A percentile compares a stretch with the other conserved stretches of the same genome.
Evolutionary conservation across 1,140 invertebrate genomes (phyloP).

Genomic region (Philaenus spumarius): DNA sequence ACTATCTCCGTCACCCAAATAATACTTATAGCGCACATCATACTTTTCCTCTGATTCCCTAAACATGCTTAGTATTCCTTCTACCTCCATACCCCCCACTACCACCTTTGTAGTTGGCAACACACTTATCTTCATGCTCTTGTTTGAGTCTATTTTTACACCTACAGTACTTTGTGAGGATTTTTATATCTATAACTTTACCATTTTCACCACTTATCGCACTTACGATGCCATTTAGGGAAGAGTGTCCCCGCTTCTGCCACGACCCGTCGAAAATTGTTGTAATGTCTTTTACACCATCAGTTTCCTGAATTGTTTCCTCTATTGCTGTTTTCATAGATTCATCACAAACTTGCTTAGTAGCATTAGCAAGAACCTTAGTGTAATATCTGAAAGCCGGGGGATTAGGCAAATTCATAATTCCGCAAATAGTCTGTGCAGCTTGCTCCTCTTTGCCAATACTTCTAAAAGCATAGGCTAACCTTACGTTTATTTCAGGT

Average conservation of each 20-base stretch:
- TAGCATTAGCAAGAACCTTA: neutral
- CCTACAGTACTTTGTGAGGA: too few species aligned
- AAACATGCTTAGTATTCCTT: neutral
- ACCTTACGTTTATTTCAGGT: neutral
- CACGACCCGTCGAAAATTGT: conserved; percentile 11
- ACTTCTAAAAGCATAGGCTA: conserved; percentile 7
- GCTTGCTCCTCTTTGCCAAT: conserved; percentile 1
- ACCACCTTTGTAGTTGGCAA: neutral
- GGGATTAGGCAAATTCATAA: neutral
- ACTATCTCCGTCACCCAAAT: too few species aligned
- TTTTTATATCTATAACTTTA: neutral
- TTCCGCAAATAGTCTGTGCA: neutral
- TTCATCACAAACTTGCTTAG: too few species aligned
- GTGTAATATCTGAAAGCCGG: neutral
- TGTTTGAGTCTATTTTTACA: too few species aligned
- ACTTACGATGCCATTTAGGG: too few species aligned
- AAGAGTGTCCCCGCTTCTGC: too few species aligned
- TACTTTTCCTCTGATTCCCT: too few species aligned
- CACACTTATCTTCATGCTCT: too few species aligned
- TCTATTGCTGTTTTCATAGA: neutral
- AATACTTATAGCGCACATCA: too few species aligned
- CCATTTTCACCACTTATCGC: too few species aligned
- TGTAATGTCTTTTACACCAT: too few species aligned
- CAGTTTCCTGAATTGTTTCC: too few species aligned
- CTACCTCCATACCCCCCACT: neutral